Evolutionary conservation across 2,797 vertebrate genomes (phyloP), one percentile per base, ranked within the genome.

Genomic region (Peromyscus nudipes): DNA sequence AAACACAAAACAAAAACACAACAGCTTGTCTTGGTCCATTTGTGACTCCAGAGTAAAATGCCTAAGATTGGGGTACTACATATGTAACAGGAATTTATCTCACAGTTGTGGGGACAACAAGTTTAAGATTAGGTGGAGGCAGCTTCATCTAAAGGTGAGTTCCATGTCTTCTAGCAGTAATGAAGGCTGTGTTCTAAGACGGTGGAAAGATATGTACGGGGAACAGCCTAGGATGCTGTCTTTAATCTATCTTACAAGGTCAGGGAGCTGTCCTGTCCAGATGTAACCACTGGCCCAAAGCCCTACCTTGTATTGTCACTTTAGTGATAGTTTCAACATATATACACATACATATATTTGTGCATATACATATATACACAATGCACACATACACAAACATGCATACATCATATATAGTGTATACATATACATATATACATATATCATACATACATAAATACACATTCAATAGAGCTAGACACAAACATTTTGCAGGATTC

Each of bases 131-230:
- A 73, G 17, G 3, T 21, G 17, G 9, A 29, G 25, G 0, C 11
- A 80, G 9, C 8, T 86, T 65, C 16, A 62, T 1, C 17, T 17
- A 25, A 82, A 21, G 23, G 17, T 46, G 23, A 8, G 0, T 13
- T 10, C 2, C 64, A 7, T 80, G 52, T 43, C 34, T 1, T 71
- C 29, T 12, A 2, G 11, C 46, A 17, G 9, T 23, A 23, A 34
- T 49, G 17, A 76, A 46, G 19, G 3, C 12, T 1, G 4, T 12
- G 4, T 25, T 2, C 5, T 29, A 17, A 12, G 3, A 46, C n/a
- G 43, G 29, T 60, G 52, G 5, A 83, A 12, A 10, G 8, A 2
- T 9, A 23, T 16, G 21, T n/a, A 49, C 17, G 1, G 0, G 10
- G 37, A 89, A 77, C 29, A 85, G 6, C 11, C 11, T 4, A 77